Conservation (phyloP, 2,888 invertebrate species). For the Trachelus stipa region DNA sequence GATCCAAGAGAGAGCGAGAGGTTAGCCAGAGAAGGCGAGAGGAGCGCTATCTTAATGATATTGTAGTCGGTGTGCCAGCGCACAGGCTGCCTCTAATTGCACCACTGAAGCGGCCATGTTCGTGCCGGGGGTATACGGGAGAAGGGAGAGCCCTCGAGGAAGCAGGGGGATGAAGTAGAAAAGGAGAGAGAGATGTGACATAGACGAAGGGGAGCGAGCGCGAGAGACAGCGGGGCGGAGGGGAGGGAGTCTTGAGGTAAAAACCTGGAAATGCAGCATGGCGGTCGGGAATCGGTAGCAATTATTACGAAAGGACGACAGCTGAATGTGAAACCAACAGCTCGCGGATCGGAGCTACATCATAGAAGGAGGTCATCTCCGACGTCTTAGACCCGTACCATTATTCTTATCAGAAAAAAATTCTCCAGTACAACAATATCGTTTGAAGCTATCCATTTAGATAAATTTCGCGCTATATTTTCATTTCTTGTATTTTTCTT, state of each 20-base stretch:
- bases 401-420: not conserved
- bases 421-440: not conserved
- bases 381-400: not conserved
- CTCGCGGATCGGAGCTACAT: not conserved
- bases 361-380: not conserved
- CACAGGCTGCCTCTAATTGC: conserved; percentile 63
- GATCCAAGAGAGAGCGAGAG: conserved; percentile 18
- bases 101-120: conserved; percentile 61
- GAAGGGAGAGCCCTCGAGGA: conserved; percentile 42
- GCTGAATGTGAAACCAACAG: conserved; percentile 47
- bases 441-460: not conserved
- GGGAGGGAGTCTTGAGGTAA: conserved; percentile 40
- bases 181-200: conserved; percentile 14
- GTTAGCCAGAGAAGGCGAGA: conserved; percentile 20
- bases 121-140: conserved; percentile 45
- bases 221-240: conserved; percentile 7
- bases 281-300: conserved; percentile 57
- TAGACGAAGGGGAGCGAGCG: conserved; percentile 17
- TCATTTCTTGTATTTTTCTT: not conserved
- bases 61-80: conserved; percentile 59
- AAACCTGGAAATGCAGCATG: conserved; percentile 62
- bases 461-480: not conserved
- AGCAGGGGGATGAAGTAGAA: conserved; percentile 25
- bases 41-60: conserved; percentile 58
- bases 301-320: conserved; percentile 58